Evolutionary conservation across 2,888 invertebrate species (phyloP).

Genomic region (Acanthosepion esculentum): DNA sequence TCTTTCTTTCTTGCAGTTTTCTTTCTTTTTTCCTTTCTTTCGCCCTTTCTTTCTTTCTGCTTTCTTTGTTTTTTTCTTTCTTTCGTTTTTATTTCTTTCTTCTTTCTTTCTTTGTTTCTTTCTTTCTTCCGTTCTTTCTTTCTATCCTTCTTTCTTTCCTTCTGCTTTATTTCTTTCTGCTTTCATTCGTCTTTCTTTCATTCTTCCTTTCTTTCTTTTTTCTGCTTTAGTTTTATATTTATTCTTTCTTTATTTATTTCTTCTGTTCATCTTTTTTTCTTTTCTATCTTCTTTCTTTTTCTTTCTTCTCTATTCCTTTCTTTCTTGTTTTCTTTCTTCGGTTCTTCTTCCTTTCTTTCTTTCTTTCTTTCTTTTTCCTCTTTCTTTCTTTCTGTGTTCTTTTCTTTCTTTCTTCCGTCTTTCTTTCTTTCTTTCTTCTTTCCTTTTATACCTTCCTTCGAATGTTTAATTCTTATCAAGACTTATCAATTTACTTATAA

Average conservation of each 20-base stretch:
- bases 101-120: not conserved
- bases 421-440: not conserved
- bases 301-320: too few species aligned
- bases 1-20: not conserved
- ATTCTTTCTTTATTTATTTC: not conserved
- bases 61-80: not conserved
- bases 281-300: not conserved
- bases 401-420: not conserved
- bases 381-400: not conserved
- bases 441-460: not conserved
- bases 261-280: not conserved
- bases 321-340: not conserved
- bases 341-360: not conserved
- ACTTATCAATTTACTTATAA: not conserved
- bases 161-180: not conserved
- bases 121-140: not conserved
- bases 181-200: not conserved
- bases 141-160: not conserved
- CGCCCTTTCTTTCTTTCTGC: not conserved
- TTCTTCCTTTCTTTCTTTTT: not conserved
- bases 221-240: too few species aligned
- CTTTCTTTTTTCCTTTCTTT: not conserved
- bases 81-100: not conserved
- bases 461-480: not conserved
- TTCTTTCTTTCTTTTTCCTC: too few species aligned